phyloP scores from a whole-genome alignment of 2,797 vertebrate species.

The Propithecus deckenii region DNA sequence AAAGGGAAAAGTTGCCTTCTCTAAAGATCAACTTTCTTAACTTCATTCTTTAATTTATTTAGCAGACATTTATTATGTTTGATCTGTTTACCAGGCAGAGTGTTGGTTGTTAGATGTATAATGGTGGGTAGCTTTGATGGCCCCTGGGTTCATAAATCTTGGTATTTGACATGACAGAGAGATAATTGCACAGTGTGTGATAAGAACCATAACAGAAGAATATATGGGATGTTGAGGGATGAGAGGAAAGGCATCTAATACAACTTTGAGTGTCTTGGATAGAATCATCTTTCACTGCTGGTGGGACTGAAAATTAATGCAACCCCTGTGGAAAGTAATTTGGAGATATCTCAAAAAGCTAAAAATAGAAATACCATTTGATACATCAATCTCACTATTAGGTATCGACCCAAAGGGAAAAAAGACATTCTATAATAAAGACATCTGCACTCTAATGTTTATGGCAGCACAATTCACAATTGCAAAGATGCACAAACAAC shows the following conservation, averaged over 20 bases:
- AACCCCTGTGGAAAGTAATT: no score
- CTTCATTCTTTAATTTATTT: background rate
- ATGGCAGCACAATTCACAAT: no score
- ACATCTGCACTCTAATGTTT: no score
- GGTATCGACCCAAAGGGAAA: no score
- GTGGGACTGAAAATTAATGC: no score
- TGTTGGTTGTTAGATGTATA: background rate
- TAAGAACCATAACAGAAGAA: background rate
- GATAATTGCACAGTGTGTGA: background rate
- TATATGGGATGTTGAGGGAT: fast-evolving
- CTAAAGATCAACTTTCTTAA: background rate
- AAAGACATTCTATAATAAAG: no score
- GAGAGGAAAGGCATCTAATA: background rate
- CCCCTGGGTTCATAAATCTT: background rate
- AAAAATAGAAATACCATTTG: no score
- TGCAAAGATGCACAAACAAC: no score
- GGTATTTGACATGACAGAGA: background rate
- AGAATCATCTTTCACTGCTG: background rate
- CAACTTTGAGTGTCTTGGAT: background rate
- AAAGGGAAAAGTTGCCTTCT: background rate
- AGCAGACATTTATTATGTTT: background rate
- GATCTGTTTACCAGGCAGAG: background rate
- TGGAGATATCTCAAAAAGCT: no score
- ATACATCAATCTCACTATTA: no score
- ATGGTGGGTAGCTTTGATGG: background rate